Base-by-base conservation (phyloP, 2,888 invertebrate species). In the Beris chalybata region DNA sequence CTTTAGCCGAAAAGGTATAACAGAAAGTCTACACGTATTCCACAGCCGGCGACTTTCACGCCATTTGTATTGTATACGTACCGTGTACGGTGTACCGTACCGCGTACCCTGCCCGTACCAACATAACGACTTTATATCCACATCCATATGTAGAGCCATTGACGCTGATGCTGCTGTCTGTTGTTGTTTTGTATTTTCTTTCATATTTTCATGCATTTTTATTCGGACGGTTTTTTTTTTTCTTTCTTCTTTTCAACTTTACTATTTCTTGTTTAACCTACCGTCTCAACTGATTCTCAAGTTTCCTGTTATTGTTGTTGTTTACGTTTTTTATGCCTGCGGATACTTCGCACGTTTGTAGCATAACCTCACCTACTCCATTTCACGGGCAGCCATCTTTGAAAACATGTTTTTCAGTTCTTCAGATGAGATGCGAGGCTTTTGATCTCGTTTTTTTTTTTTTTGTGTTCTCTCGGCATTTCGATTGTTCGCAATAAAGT, bases 341-440 rank as follows among this genome's bases (percentile, higher is more conserved):
- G 30, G 11, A 53, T 53, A 29, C 29, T 15, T 15, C 50, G 50
- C 5, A 30, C n/a, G 30, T 53, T 52, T 52, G 15, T 52, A 52
- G 52, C 15, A 15, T 29, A 22, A 30, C 30, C 53, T 53, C 53
- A 53, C 53, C 53, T 53, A 53, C 53, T 53, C 31, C 53, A 53
- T 53, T 53, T 53, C 53, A 53, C 53, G 53, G 53, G 53, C 53
- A 31, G 22, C 31, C 53, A 53, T 53, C 53, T 53, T 53, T 22
- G 31, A 29, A 53, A 53, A n/a, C 53, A 31, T 30, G 22, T 30
- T 29, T 53, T 53, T 53, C 31, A 29, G 7, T 9, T 38, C 38
- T 22, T 22, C 22, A 3, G 22, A 22, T 22, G 22, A 22, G 22
- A 22, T 22, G n/a, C 7, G 38, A 38, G 38, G 38, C 38, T 38